Conservation (phyloP, 1,140 invertebrate genomes). For the Drosophila ficusphila region DNA sequence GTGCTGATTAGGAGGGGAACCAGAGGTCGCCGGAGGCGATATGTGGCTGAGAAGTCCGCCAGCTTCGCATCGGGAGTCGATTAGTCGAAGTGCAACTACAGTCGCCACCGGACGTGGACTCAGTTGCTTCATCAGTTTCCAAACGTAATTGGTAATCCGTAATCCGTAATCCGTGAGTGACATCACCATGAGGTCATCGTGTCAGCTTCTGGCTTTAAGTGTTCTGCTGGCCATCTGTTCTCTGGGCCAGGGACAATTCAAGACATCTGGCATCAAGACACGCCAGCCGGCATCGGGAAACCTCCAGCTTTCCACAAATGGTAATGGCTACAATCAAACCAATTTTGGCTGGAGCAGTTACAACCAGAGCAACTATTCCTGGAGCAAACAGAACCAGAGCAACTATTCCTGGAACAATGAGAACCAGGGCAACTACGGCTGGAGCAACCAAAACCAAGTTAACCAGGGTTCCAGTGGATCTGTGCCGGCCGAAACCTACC, state of each 20-base stretch:
- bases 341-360: conserved; percentile 14
- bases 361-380: conserved; percentile 24
- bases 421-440: conserved; percentile 29
- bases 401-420: conserved; percentile 23
- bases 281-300: conserved; percentile 65
- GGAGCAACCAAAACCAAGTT: conserved; percentile 23
- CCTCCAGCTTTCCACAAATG: conserved; percentile 50
- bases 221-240: conserved; percentile 29
- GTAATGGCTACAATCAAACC: conserved; percentile 29
- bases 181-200: conserved; percentile 60
- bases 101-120: conserved; percentile 55
- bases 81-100: conserved; percentile 70
- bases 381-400: conserved; percentile 23
- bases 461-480: conserved; percentile 39
- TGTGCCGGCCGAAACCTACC: conserved; percentile 68
- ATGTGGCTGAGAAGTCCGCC: conserved; percentile 26
- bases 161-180: conserved; percentile 29
- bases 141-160: conserved; percentile 2
- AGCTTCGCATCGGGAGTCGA: conserved; percentile 18
- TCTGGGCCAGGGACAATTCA: conserved; percentile 58
- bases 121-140: conserved; percentile 4
- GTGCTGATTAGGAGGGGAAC: conserved; percentile 53
- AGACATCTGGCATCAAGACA: conserved; percentile 76
- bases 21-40: conserved; percentile 36
- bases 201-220: conserved; percentile 12